Evolutionary conservation across 2,888 invertebrate species (phyloP).

Genomic region (Arge pagana): DNA sequence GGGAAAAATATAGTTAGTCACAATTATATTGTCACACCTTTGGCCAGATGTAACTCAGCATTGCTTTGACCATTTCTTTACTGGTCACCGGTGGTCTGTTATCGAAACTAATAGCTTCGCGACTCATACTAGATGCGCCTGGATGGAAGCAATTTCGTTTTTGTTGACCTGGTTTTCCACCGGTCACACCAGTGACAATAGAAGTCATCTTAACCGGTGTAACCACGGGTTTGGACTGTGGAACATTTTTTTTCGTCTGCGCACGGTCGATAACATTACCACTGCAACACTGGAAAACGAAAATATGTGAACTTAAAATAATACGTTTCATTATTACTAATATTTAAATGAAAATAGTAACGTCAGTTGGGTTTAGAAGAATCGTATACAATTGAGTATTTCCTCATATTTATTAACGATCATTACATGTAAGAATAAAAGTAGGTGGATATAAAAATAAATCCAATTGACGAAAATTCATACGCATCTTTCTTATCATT

Average conservation of each 20-base stretch:
- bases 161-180: slow-evolving; percentile 58
- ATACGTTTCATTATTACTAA: too few species aligned
- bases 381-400: too few species aligned
- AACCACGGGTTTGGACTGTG: slow-evolving; percentile 49
- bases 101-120: slow-evolving; percentile 68
- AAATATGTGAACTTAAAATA: too few species aligned
- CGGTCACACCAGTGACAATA: slow-evolving; percentile 48
- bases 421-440: too few species aligned
- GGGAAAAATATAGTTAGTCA: too few species aligned
- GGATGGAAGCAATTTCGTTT: slow-evolving; percentile 90
- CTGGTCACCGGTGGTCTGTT: slow-evolving; percentile 67
- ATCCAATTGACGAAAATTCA: too few species aligned
- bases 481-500: too few species aligned
- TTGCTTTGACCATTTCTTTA: slow-evolving; percentile 80
- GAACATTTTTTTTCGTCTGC: slow-evolving; percentile 51
- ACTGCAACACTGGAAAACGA: slow-evolving; percentile 46
- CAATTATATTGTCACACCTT: slow-evolving; percentile 70
- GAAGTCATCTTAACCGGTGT: slow-evolving; percentile 44
- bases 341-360: too few species aligned
- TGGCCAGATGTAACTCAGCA: slow-evolving; percentile 96
- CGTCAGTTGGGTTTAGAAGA: too few species aligned
- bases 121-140: slow-evolving; percentile 73
- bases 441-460: too few species aligned
- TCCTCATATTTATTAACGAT: too few species aligned
- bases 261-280: slow-evolving; percentile 52